These are phyloP conservation scores for Pseudorhombus dupliciocellatus DNA, from an alignment of 2,113 vertebrate genomes.

Conservation along the genomic window DNA sequence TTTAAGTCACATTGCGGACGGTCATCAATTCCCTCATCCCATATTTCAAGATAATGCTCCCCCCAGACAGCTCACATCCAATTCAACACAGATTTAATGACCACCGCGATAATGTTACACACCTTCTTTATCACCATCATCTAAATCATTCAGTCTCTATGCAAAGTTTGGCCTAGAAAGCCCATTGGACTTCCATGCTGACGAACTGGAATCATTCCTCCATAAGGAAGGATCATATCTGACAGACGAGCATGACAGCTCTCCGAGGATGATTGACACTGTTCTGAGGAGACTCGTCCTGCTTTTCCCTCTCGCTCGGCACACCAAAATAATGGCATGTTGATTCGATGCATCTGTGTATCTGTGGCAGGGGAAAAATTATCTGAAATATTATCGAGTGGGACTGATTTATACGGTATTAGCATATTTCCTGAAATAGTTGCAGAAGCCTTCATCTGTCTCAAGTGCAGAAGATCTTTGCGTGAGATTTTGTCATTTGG, in stretches of 20 bases:
- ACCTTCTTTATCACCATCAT: not conserved
- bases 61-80: not conserved
- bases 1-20: not conserved
- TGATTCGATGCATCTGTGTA: not conserved
- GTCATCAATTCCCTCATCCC: not conserved
- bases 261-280: constrained; percentile 12
- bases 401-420: not conserved
- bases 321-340: constrained; percentile 18
- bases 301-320: not conserved
- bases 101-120: not conserved
- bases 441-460: not conserved
- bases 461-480: not conserved
- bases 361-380: not conserved
- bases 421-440: not conserved
- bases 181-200: constrained; percentile 8
- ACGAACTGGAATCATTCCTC: not conserved
- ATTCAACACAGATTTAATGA: not conserved
- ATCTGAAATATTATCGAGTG: not conserved
- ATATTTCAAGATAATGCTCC: not conserved
- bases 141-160: constrained; percentile 29
- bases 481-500: not conserved
- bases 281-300: not conserved
- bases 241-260: constrained; percentile 20
- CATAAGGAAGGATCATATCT: constrained; percentile 3
- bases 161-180: not conserved